phyloP scores from a whole-genome alignment of 2,888 invertebrate species.

The Hirudinaria manillensis region DNA sequence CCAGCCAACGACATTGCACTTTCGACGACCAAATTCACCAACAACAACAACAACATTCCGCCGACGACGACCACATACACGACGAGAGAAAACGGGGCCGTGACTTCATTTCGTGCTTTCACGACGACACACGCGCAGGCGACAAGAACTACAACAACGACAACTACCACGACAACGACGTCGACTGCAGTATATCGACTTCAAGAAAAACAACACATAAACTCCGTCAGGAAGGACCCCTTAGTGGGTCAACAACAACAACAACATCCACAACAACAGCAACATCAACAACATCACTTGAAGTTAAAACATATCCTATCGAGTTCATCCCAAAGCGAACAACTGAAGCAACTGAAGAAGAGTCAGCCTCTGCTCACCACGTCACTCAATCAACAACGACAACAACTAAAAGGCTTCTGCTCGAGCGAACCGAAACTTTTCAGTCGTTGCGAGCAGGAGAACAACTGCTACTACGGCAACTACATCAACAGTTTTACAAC shows the following conservation, averaged over 20 bases:
- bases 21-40: neutral
- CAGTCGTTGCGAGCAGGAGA: neutral
- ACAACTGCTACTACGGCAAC: neutral
- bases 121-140: too few relatives aligned
- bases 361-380: neutral
- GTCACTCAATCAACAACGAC: neutral
- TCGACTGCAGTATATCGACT: neutral
- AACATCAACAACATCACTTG: neutral
- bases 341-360: neutral
- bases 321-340: neutral
- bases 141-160: neutral
- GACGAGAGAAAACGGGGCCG: neutral
- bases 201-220: neutral
- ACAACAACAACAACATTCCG: slow-evolving; percentile 15
- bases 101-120: too few relatives aligned
- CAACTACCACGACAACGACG: neutral
- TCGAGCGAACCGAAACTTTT: slow-evolving; percentile 11
- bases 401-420: neutral
- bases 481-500: neutral
- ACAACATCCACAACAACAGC: neutral
- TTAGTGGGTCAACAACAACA: neutral
- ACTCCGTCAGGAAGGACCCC: neutral
- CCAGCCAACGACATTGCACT: neutral
- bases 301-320: neutral
- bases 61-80: neutral